These are phyloP conservation scores for Synaphobranchus kaupii DNA, from an alignment of 2,797 vertebrate species.

Conservation along the genomic window DNA sequence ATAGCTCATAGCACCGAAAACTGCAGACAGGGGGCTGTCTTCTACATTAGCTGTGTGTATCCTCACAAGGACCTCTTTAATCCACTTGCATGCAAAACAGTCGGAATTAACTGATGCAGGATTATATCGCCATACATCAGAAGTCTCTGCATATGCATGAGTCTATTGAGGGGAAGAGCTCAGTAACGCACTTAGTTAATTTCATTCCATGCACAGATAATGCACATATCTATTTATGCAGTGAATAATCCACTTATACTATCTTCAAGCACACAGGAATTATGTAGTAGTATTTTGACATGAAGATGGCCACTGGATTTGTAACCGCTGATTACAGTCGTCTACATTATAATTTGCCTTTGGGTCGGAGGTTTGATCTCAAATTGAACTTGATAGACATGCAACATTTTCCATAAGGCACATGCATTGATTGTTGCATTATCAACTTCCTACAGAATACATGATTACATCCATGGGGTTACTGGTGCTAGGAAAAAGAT, in stretches of 20 bases:
- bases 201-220: slow-evolving; percentile 5
- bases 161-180: background rate
- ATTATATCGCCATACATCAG: slow-evolving; percentile 42
- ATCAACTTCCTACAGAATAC: background rate
- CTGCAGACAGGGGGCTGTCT: background rate
- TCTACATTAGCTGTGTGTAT: slow-evolving; percentile 15
- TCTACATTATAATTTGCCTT: background rate
- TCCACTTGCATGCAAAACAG: slow-evolving; percentile 42
- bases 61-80: slow-evolving; percentile 29
- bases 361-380: background rate
- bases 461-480: background rate
- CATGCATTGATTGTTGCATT: background rate
- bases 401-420: background rate
- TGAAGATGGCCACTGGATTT: background rate
- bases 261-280: background rate
- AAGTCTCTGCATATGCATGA: slow-evolving; percentile 32
- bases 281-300: background rate
- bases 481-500: background rate
- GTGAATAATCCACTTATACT: background rate
- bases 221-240: background rate
- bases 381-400: background rate
- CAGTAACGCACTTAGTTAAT: background rate
- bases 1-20: background rate
- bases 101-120: slow-evolving; percentile 42
- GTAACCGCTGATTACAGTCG: background rate